Evolutionary conservation across 2,888 invertebrate species (phyloP).

Genomic region (Apamea epomidion): DNA sequence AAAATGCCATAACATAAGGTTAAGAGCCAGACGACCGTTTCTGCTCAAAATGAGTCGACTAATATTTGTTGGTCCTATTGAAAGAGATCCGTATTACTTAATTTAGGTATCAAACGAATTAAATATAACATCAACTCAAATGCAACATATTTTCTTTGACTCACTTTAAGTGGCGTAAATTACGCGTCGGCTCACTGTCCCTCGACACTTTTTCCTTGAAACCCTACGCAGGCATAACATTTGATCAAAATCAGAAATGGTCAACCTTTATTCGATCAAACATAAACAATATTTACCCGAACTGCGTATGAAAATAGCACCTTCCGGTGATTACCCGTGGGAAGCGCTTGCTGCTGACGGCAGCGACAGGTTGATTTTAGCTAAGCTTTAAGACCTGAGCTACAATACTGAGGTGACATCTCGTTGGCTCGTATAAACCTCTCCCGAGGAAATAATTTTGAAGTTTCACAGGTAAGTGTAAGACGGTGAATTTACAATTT

Average conservation of each 20-base stretch:
- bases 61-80: background rate
- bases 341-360: constrained; percentile 52
- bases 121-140: no score
- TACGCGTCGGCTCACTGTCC: background rate
- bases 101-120: background rate
- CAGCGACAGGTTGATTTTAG: constrained; percentile 64
- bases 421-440: constrained; percentile 15
- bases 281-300: constrained; percentile 32
- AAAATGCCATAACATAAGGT: background rate
- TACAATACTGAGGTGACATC: constrained; percentile 40
- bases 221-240: background rate
- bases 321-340: constrained; percentile 74
- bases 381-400: constrained; percentile 61
- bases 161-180: background rate
- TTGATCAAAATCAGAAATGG: constrained; percentile 21
- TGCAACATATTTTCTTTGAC: background rate
- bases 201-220: background rate
- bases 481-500: constrained; percentile 9
- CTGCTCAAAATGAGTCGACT: background rate
- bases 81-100: background rate
- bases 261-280: constrained; percentile 24
- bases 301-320: constrained; percentile 71
- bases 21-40: background rate
- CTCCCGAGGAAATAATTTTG: constrained; percentile 30
- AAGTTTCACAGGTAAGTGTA: constrained; percentile 6